Base-by-base conservation (phyloP, 2,797 vertebrate species). In the Gobionotothen gibberifrons region DNA sequence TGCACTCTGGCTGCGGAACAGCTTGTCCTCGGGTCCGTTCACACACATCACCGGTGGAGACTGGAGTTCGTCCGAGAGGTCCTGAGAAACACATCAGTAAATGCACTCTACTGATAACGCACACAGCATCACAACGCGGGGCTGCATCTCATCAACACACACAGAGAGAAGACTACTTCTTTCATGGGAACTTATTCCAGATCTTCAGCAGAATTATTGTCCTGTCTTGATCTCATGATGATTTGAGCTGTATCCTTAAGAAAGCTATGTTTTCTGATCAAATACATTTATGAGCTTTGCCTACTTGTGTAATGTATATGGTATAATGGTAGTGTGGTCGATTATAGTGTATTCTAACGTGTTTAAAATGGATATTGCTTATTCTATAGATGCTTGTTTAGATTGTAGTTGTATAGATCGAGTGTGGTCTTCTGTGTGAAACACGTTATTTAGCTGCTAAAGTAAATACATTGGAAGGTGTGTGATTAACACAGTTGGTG, bases 1-100 rank as follows among this genome's bases (percentile, higher is more conserved):
- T 0, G 97, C 97, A 2, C 98, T 99, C 80, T 98, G 97, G 90
- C 97, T 98, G 40, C 97, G 96, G 91, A 97, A 99, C 2, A 99
- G 77, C 52, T 99, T 99, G 21, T 99, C 97, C 47, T 99, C 97
- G 0, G 97, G 97, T 7, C 97, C 97, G 0, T 99, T 99, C 84
- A 94, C 87, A 22, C 93, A 95, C 93, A 94, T 93, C 86, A 94
- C 89, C 0, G 94, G 94, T 8, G 95, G 95, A 74, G 95, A 95
- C 94, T 95, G 94, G 56, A 95, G 89, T 69, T 95, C 94, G 15
- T 95, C 95, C 1, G 90, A 93, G 82, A 95, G 84, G 88, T 95
- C 95, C 95, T 96, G 76, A 70, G 64, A 74, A 76, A 90, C 74
- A 89, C 74, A 74, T 87, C 17, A 87, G 86, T 86, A 87, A 90